A percentile compares a stretch with the other conserved stretches of the same genome.
Evolutionary conservation across 2,113 vertebrate genomes (phyloP).

Genomic region (Lucifuga dentata): DNA sequence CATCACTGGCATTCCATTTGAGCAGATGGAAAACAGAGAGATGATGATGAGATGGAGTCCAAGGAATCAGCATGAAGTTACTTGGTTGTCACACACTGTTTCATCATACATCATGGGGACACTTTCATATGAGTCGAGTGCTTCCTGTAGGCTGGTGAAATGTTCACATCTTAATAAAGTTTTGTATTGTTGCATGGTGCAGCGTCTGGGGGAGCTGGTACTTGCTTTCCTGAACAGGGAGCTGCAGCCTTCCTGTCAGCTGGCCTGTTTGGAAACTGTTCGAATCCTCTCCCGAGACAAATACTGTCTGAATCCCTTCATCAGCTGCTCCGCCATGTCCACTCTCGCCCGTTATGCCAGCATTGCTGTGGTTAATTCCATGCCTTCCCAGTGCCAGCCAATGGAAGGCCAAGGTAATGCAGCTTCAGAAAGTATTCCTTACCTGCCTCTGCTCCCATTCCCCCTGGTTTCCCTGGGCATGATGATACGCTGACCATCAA

Average conservation of each 20-base stretch:
- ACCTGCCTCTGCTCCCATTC: no score
- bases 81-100: no score
- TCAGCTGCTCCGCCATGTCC: conserved; percentile 82
- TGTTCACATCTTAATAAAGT: not conserved
- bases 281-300: conserved; percentile 93
- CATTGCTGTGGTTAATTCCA: conserved; percentile 49
- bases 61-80: no score
- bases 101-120: no score
- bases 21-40: no score
- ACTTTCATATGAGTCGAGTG: no score
- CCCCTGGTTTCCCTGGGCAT: no score
- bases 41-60: no score
- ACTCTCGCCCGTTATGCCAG: conserved; percentile 85
- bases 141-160: no score
- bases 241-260: conserved; percentile 87
- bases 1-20: no score
- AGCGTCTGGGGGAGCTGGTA: conserved; percentile 89
- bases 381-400: not conserved
- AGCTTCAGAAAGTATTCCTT: no score
- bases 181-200: conserved; percentile 1
- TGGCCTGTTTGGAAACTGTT: conserved; percentile 90
- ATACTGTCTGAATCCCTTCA: conserved; percentile 85
- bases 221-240: conserved; percentile 85
- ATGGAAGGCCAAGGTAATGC: conserved; percentile 13
- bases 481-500: no score